Percentiles rank a stretch among this genome's conserved stretches.
Conservation (phyloP, 2,797 vertebrate genomes). For the Ctenopoma multispine region DNA sequence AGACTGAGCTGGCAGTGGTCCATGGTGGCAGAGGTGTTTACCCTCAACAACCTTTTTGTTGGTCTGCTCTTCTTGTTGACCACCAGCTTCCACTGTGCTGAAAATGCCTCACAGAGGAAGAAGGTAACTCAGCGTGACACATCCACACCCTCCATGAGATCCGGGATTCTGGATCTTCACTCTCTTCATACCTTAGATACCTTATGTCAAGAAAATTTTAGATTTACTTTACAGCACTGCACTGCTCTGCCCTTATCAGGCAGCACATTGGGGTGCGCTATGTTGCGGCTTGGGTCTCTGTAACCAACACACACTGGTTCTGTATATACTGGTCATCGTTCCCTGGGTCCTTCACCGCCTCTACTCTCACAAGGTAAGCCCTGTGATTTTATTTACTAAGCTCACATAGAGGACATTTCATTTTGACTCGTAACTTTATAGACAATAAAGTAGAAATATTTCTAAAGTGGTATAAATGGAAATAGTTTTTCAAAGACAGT, state of each 20-base stretch:
- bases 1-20: constrained; percentile 98
- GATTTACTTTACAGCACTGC: neutral
- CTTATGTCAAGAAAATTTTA: neutral
- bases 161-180: neutral
- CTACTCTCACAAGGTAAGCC: constrained; percentile 84
- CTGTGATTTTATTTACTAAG: constrained; percentile 4
- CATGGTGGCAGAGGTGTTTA: constrained; percentile 94
- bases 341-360: constrained; percentile 91
- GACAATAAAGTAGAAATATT: neutral
- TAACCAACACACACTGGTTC: constrained; percentile 94
- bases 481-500: neutral
- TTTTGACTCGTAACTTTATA: neutral
- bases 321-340: constrained; percentile 88
- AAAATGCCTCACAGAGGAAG: constrained; percentile 85
- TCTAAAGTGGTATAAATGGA: neutral
- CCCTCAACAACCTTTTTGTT: constrained; percentile 97
- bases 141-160: neutral
- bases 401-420: neutral
- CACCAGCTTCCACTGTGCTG: constrained; percentile 87
- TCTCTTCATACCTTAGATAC: neutral
- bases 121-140: constrained; percentile 85
- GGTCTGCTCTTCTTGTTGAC: constrained; percentile 91
- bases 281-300: constrained; percentile 94
- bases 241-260: constrained; percentile 76
- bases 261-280: constrained; percentile 90